A percentile compares a stretch with the other conserved stretches of the same genome.
phyloP scores from a whole-genome alignment of 2,888 invertebrate genomes.

The Gandaritis pyraliata region DNA sequence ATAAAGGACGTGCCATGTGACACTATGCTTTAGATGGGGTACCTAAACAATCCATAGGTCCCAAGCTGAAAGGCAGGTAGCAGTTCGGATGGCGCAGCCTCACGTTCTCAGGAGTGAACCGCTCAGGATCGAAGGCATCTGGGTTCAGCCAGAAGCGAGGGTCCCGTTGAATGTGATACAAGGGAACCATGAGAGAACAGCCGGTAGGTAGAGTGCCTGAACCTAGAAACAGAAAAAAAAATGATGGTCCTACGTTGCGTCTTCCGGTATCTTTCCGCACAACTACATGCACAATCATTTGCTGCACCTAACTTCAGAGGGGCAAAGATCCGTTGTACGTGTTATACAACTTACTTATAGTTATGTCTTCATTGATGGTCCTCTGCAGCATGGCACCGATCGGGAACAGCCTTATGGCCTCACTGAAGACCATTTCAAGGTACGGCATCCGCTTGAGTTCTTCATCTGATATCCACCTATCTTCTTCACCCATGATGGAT shows the following conservation, averaged over 20 bases:
- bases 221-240: conserved; percentile 47
- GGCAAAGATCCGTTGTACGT: too few species aligned
- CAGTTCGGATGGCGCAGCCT: conserved; percentile 59
- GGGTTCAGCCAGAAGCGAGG: conserved; percentile 65
- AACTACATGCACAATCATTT: too few species aligned
- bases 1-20: too few species aligned
- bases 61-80: conserved; percentile 72
- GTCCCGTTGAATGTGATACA: conserved; percentile 69
- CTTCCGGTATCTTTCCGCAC: too few species aligned
- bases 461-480: conserved; percentile 57
- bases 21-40: too few species aligned
- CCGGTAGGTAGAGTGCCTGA: conserved; percentile 64
- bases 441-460: conserved; percentile 71
- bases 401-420: conserved; percentile 68
- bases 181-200: conserved; percentile 60
- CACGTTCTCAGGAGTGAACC: conserved; percentile 63
- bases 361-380: conserved; percentile 63
- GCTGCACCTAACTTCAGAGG: too few species aligned
- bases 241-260: too few species aligned
- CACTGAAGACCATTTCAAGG: conserved; percentile 72
- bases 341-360: conserved; percentile 66
- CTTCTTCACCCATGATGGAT: conserved; percentile 56
- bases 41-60: conserved; percentile 78
- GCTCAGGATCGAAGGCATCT: conserved; percentile 67
- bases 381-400: conserved; percentile 71